Base-by-base conservation (phyloP, 2,888 invertebrate genomes). In the Plemyria rubiginata region DNA sequence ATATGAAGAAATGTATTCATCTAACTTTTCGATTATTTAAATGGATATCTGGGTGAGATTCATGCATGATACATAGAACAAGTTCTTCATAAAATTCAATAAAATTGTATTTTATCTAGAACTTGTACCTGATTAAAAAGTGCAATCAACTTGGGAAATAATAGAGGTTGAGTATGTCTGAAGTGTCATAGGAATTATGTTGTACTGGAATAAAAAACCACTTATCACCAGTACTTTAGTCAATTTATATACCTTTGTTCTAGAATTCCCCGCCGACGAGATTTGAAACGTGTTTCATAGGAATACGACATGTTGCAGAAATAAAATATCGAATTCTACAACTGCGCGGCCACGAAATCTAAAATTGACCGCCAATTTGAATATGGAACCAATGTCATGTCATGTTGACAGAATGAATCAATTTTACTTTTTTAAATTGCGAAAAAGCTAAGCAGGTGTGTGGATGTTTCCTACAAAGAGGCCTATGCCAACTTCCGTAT, bases 271-370 rank as follows among this genome's bases (percentile, higher is more conserved):
- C 58, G 60, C 8, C 59, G 60, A 55, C 64, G 63, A 22, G 66
- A 57, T 61, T 65, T 71, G 54, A 65, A 70, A 40, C 71, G 65
- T 32, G 73, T 71, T 65, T 71, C 67, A 63, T 75, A 74, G 9
- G 60, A 53, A 68, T 65, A 60, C 54, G 67, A 72, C 70, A 70
- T 71, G 38, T 40, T 55, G 51, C 58, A 66, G 49, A 53, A 46
- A 54, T 46, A 54, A 56, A 54, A 43, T 55, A 56, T 45, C 16
- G 11, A 54, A 60, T 60, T 62, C 22, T 7, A 61, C 53, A 66
- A 66, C 62, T 55, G 60, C 40, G 40, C 53, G 62, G 65, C 49
- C 57, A 54, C 57, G 54, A 50, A 53, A 11, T 60, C 28, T 6
- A 38, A 49, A 60, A 9, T 52, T 40, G 45, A 46, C 53, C 54